phyloP scores from a whole-genome alignment of 2,797 vertebrate genomes.

The Varecia variegata region DNA sequence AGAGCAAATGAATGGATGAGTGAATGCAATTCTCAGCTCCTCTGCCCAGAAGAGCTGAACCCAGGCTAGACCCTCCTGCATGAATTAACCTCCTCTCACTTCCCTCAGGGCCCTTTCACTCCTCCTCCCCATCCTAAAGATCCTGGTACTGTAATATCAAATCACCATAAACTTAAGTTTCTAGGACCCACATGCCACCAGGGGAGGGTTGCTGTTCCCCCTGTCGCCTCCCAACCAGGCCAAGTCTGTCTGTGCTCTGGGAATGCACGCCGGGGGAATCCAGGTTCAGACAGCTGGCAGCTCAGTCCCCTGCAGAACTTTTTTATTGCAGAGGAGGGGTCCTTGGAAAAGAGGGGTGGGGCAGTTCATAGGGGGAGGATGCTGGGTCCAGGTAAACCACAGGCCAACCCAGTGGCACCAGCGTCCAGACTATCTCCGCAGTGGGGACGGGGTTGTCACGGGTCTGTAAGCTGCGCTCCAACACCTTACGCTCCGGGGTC shows the following conservation, averaged over 20 bases:
- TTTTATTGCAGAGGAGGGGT: slow-evolving; percentile 54
- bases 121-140: not conserved
- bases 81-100: not conserved
- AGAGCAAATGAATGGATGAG: not conserved
- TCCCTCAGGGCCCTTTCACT: too few species aligned
- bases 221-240: not conserved
- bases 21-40: not conserved
- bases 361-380: not conserved
- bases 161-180: not conserved
- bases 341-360: not conserved
- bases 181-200: not conserved
- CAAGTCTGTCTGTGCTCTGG: not conserved
- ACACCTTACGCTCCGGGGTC: not conserved
- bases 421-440: not conserved
- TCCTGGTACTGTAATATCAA: not conserved
- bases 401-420: not conserved
- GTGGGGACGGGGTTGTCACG: not conserved
- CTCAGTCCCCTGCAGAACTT: not conserved
- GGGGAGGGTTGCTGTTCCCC: not conserved
- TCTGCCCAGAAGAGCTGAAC: not conserved
- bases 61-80: not conserved
- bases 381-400: not conserved
- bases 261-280: not conserved
- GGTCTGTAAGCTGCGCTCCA: not conserved
- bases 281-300: not conserved